These are phyloP conservation scores for Harlomillsia oculata DNA, from an alignment of 1,140 invertebrate genomes.

Conservation along the genomic window DNA sequence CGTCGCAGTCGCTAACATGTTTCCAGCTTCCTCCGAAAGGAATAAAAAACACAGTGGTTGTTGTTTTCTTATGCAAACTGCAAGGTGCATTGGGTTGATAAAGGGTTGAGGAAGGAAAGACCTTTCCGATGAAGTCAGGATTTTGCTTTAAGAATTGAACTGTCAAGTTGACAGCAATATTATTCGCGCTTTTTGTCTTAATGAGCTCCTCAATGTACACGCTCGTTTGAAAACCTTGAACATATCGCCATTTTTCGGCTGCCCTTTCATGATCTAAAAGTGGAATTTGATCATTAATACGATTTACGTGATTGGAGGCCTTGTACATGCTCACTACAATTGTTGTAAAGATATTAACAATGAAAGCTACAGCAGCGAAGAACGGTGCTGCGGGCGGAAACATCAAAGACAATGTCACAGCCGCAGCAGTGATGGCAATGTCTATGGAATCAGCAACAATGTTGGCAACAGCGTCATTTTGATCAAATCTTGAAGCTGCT, in stretches of 20 bases:
- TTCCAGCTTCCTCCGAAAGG: neutral
- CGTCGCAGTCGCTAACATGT: neutral
- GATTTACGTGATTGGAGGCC: constrained; percentile 1
- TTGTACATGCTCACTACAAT: neutral
- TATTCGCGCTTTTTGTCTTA: neutral
- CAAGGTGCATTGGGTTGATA: neutral
- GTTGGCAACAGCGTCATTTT: constrained; percentile 14
- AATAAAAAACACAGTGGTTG: neutral
- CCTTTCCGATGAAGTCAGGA: neutral
- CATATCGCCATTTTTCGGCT: neutral
- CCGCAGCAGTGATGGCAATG: constrained; percentile 2
- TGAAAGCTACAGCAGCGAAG: neutral
- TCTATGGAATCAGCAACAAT: constrained; percentile 3
- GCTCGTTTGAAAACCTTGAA: neutral
- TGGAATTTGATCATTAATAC: constrained; percentile 5
- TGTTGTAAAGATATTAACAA: neutral
- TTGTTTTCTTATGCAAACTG: neutral
- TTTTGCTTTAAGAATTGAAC: neutral
- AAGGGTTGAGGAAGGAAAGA: constrained; percentile 9
- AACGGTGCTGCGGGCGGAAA: constrained; percentile 5
- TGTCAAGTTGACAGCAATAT: neutral
- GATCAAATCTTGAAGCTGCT: neutral
- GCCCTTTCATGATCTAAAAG: constrained; percentile 9
- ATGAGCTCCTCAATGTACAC: neutral
- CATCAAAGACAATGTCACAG: neutral